Percentiles rank a stretch among this genome's conserved stretches.
Conservation (phyloP, 2,888 invertebrate species). For the Alviniconcha strummeri region DNA sequence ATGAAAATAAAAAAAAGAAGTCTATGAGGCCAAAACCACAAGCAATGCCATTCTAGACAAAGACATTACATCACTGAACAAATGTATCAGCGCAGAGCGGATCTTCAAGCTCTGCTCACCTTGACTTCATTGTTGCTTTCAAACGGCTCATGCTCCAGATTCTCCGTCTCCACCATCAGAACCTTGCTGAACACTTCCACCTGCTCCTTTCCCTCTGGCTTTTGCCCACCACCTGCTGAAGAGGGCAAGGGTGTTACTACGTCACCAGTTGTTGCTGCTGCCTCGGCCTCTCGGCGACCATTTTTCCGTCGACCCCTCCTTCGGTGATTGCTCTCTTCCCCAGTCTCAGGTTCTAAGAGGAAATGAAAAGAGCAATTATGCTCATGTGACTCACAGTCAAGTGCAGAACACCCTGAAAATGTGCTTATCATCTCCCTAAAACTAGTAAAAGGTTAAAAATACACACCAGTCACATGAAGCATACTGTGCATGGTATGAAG, state of each 20-base stretch:
- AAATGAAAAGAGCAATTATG: too few species aligned
- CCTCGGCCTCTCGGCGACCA: constrained; percentile 33
- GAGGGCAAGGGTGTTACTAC: background rate
- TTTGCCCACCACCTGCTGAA: background rate
- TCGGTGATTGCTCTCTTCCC: background rate
- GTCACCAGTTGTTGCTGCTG: background rate
- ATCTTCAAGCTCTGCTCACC: constrained; percentile 69
- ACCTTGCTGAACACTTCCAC: constrained; percentile 42
- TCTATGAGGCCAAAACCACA: too few species aligned
- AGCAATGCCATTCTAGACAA: too few species aligned
- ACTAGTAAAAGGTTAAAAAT: too few species aligned
- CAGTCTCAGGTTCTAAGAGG: background rate
- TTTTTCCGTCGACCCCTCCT: constrained; percentile 39
- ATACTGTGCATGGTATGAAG: too few species aligned
- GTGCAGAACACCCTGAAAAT: background rate
- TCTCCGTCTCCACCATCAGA: constrained; percentile 95
- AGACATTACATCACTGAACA: too few species aligned
- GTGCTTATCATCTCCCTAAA: too few species aligned
- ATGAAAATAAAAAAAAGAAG: too few species aligned
- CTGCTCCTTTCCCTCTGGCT: background rate
- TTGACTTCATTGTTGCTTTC: constrained; percentile 95
- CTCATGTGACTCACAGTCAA: background rate
- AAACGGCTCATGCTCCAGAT: constrained; percentile 90
- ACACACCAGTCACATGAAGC: too few species aligned
- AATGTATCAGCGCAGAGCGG: too few species aligned